Percentiles rank a stretch among this genome's conserved stretches.
Evolutionary conservation across 2,888 invertebrate genomes (phyloP).

Genomic region (Mesodorylaimus sp.): DNA sequence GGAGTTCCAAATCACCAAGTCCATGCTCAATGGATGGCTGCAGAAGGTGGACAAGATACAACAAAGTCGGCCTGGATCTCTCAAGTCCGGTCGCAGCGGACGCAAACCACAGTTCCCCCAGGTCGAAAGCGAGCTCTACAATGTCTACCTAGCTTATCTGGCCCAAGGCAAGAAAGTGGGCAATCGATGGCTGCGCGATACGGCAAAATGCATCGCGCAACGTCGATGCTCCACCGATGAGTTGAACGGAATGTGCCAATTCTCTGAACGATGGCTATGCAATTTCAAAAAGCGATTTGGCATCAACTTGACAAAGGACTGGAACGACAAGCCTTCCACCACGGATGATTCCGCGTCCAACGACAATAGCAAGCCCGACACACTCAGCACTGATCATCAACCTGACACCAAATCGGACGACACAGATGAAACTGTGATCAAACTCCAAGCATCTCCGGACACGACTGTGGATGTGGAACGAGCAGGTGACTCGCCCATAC

Average conservation of each 20-base stretch:
- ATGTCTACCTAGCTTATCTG: conserved; percentile 12
- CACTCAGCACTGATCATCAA: background rate
- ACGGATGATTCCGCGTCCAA: background rate
- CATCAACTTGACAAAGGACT: conserved; percentile 6
- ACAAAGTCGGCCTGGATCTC: conserved; percentile 19
- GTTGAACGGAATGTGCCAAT: conserved; percentile 17
- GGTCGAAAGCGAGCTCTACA: conserved; percentile 18
- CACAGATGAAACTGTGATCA: background rate
- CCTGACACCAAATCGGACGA: background rate
- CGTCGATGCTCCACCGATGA: conserved; percentile 13
- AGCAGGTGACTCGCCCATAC: too few species aligned
- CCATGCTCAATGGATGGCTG: conserved; percentile 24
- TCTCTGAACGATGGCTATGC: conserved; percentile 20
- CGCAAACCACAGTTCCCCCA: conserved; percentile 20
- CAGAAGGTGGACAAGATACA: conserved; percentile 19
- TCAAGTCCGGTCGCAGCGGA: conserved; percentile 20
- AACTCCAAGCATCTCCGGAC: too few species aligned
- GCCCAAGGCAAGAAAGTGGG: conserved; percentile 11
- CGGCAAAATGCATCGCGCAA: conserved; percentile 15
- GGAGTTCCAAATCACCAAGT: conserved; percentile 16
- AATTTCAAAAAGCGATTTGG: conserved; percentile 20
- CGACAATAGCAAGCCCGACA: too few species aligned
- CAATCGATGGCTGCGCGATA: conserved; percentile 21
- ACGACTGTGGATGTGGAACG: too few species aligned
- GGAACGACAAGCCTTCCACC: background rate